Percentiles rank a stretch among this genome's conserved stretches.
Conservation (phyloP, 2,113 vertebrate species). For the Scortum barcoo region DNA sequence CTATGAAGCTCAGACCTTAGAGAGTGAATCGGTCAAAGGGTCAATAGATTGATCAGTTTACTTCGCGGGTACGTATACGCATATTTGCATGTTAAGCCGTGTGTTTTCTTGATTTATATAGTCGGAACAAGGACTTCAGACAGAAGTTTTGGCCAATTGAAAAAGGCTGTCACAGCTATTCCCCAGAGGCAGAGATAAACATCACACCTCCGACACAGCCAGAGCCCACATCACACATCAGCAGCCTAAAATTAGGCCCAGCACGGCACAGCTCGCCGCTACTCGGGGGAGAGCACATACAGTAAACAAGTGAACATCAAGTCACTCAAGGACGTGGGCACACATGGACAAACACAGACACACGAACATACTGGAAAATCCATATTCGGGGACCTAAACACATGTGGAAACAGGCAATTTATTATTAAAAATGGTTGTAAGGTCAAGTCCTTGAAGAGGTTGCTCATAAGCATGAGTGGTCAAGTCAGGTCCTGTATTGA, state of each 20-base stretch:
- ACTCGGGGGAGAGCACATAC: slow-evolving; percentile 20
- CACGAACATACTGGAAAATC: neutral
- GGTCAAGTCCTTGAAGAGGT: neutral
- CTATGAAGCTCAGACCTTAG: neutral
- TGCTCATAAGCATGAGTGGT: neutral
- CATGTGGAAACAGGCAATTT: neutral
- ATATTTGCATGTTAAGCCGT: neutral
- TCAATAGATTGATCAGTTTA: neutral
- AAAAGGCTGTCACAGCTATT: slow-evolving; percentile 46
- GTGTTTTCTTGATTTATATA: slow-evolving; percentile 21
- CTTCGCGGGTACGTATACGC: neutral
- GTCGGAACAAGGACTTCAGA: slow-evolving; percentile 17
- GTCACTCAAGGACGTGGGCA: slow-evolving; percentile 33
- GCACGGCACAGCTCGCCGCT: slow-evolving; percentile 21
- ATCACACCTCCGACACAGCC: slow-evolving; percentile 71
- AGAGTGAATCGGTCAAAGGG: slow-evolving; percentile 8
- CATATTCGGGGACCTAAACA: neutral
- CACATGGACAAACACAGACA: slow-evolving; percentile 11
- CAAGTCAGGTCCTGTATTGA: slow-evolving; percentile 34
- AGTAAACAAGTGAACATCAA: slow-evolving; percentile 21
- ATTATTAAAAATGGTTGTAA: neutral
- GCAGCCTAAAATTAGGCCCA: slow-evolving; percentile 71
- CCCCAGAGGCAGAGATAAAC: slow-evolving; percentile 65
- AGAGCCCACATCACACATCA: slow-evolving; percentile 63
- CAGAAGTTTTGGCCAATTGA: slow-evolving; percentile 41